Evolutionary conservation across 2,888 invertebrate species (phyloP).

Genomic region (Xestobium rufovillosum): DNA sequence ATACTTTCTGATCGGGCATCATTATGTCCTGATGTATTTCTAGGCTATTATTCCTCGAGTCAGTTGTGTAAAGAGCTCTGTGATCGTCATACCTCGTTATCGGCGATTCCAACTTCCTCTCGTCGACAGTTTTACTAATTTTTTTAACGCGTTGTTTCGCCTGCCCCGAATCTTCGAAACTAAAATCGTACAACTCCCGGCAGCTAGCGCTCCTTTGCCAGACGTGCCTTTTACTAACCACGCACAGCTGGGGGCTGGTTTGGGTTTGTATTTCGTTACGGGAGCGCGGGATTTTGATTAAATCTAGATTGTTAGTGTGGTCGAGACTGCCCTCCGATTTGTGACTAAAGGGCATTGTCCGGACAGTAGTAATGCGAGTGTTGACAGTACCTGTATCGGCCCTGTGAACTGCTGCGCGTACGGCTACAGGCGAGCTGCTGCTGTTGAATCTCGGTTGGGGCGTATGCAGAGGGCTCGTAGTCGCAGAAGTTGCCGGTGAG

Average conservation of each 20-base stretch:
- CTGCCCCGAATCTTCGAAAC: constrained; percentile 63
- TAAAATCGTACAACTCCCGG: constrained; percentile 72
- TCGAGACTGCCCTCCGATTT: constrained; percentile 49
- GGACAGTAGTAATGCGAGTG: constrained; percentile 42
- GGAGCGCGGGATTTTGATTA: constrained; percentile 18
- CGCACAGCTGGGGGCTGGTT: constrained; percentile 30
- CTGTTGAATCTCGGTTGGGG: constrained; percentile 28
- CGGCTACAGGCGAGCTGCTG: constrained; percentile 46
- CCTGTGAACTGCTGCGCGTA: constrained; percentile 49
- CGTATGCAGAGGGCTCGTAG: constrained; percentile 39
- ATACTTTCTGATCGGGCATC: constrained; percentile 62
- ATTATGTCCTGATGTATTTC: constrained; percentile 62
- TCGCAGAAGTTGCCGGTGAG: constrained; percentile 42
- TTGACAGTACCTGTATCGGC: constrained; percentile 41
- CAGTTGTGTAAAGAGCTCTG: constrained; percentile 54
- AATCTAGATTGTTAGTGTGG: constrained; percentile 41
- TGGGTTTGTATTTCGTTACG: constrained; percentile 29
- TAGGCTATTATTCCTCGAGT: constrained; percentile 54
- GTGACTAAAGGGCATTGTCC: constrained; percentile 52
- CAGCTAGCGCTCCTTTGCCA: constrained; percentile 79
- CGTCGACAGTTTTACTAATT: constrained; percentile 36
- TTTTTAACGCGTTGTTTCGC: constrained; percentile 52
- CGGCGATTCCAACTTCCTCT: constrained; percentile 57
- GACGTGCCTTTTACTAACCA: constrained; percentile 43
- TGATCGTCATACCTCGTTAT: constrained; percentile 67